These are phyloP conservation scores for Dasypus novemcinctus DNA, from an alignment of 2,113 vertebrate genomes.

Conservation along the genomic window DNA sequence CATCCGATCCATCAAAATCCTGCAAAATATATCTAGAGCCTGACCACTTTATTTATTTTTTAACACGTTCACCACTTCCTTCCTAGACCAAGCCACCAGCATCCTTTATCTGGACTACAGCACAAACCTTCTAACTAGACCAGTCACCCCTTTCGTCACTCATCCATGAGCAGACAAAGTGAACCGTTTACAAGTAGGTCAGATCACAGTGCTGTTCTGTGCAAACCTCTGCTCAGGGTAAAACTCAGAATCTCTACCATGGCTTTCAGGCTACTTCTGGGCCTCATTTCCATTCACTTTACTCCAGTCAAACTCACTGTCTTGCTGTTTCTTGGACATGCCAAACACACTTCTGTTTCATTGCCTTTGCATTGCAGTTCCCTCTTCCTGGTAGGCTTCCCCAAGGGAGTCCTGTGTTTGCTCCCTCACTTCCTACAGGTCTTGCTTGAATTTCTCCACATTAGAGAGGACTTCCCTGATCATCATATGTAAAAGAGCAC, in stretches of 20 bases:
- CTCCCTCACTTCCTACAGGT: neutral
- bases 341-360: neutral
- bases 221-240: neutral
- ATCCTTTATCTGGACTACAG: neutral
- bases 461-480: neutral
- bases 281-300: neutral
- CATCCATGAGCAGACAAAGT: neutral
- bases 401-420: neutral
- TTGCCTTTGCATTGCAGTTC: neutral
- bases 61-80: neutral
- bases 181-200: neutral
- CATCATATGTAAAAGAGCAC: neutral
- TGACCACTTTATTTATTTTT: neutral
- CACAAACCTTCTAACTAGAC: neutral
- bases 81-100: neutral
- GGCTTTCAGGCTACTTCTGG: neutral
- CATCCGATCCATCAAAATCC: neutral
- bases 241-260: neutral
- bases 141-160: rapidly evolving
- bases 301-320: neutral
- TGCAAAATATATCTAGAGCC: neutral
- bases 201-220: neutral
- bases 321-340: neutral
- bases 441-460: neutral
- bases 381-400: neutral